phyloP scores from a whole-genome alignment of 2,113 vertebrate species.

The Nibea albiflora region DNA sequence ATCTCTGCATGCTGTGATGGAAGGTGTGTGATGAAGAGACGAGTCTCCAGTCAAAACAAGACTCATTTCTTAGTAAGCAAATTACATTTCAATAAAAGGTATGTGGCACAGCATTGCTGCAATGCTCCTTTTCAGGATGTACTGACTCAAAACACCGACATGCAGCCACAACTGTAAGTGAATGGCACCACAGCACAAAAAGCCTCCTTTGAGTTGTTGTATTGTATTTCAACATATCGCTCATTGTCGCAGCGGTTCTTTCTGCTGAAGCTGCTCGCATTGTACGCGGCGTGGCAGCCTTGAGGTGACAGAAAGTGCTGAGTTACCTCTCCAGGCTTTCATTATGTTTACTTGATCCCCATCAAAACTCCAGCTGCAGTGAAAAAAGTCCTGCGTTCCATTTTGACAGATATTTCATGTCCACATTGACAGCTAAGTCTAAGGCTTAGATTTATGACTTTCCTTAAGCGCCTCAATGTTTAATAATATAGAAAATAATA shows the following conservation, averaged over 20 bases:
- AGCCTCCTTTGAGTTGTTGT: constrained; percentile 45
- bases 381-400: not conserved
- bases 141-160: constrained; percentile 29
- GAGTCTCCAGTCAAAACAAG: constrained; percentile 5
- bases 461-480: constrained; percentile 21
- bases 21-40: constrained; percentile 24
- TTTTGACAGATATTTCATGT: constrained; percentile 6
- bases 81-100: not conserved
- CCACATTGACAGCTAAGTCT: constrained; percentile 13
- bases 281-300: constrained; percentile 18
- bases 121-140: not conserved
- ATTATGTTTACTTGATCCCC: constrained; percentile 55
- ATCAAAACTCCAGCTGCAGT: constrained; percentile 12
- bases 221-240: constrained; percentile 62
- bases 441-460: constrained; percentile 41
- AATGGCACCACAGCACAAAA: constrained; percentile 38
- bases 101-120: not conserved
- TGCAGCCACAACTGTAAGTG: constrained; percentile 37
- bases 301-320: constrained; percentile 67
- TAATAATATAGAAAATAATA: constrained; percentile 39
- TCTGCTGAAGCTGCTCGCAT: constrained; percentile 54
- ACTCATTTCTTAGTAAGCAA: too few relatives aligned
- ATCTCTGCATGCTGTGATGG: not conserved
- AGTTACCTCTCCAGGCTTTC: constrained; percentile 57
- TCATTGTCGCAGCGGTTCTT: constrained; percentile 47